Conservation (phyloP, 1,140 invertebrate species). For the Macrobrachium rosenbergii region DNA sequence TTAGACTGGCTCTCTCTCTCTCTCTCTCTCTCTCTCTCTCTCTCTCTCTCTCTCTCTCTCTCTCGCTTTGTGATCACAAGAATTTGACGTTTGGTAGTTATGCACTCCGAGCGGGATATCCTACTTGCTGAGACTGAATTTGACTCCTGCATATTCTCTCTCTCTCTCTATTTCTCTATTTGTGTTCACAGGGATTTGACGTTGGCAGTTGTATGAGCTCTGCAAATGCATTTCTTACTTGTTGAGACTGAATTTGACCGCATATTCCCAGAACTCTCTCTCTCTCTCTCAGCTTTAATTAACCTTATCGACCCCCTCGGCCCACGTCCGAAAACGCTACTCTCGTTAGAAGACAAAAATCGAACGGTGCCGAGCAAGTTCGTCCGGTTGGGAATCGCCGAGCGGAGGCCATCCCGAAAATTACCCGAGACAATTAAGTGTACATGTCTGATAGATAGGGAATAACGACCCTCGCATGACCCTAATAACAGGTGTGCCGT, state of each 20-base stretch:
- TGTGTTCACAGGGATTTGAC: neutral
- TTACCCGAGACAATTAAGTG: no score
- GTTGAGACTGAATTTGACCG: neutral
- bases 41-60: no score
- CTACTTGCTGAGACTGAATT: neutral
- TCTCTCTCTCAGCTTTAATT: neutral
- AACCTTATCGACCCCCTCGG: no score
- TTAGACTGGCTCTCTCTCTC: neutral
- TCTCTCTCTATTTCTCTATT: neutral
- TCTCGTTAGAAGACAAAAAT: neutral
- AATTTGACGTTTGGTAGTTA: no score
- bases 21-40: conserved; percentile 20
- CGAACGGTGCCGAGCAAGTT: no score
- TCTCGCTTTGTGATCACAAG: no score
- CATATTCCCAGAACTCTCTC: neutral
- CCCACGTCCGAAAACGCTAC: no score
- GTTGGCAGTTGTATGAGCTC: no score
- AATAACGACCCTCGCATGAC: no score
- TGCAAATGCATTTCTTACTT: neutral
- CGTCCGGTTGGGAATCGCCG: neutral
- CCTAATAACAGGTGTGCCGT: no score
- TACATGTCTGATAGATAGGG: no score
- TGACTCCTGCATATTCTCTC: neutral
- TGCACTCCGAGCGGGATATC: no score
- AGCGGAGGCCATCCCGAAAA: neutral